Conservation (phyloP, 2,113 vertebrate genomes). For the Hypanus sabinus region DNA sequence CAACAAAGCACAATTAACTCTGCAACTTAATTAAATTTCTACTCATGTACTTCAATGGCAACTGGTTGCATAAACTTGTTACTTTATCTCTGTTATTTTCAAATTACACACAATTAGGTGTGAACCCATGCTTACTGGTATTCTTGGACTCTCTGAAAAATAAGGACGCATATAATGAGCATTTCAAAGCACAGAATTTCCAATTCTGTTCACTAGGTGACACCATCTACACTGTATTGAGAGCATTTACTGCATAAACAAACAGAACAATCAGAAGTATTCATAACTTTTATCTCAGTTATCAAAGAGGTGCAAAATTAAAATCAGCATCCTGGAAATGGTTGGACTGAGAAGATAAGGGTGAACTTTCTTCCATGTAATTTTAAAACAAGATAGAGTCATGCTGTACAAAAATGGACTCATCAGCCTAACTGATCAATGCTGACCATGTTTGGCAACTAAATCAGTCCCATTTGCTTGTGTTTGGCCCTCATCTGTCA, state of each 20-base stretch:
- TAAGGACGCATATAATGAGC: background rate
- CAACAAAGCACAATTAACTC: background rate
- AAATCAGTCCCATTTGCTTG: too few species aligned
- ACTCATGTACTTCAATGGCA: background rate
- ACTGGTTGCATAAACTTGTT: background rate
- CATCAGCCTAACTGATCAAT: too few species aligned
- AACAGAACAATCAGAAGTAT: background rate
- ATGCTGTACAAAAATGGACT: too few species aligned
- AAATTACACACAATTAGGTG: background rate
- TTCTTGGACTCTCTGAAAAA: too few species aligned
- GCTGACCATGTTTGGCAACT: too few species aligned
- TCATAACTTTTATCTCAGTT: background rate
- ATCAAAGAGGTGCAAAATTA: background rate
- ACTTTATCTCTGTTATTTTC: background rate
- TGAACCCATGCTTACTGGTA: background rate
- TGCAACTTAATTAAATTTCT: background rate
- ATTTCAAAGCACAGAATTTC: background rate
- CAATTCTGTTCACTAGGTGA: background rate
- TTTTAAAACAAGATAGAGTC: too few species aligned
- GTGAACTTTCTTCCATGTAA: too few species aligned
- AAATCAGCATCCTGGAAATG: background rate
- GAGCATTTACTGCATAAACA: background rate
- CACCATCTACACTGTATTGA: background rate
- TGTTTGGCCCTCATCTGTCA: too few species aligned
- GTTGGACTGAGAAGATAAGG: too few species aligned